Evolutionary conservation across 2,888 invertebrate species (phyloP).

Genomic region (Lissocephala sabroskyi): DNA sequence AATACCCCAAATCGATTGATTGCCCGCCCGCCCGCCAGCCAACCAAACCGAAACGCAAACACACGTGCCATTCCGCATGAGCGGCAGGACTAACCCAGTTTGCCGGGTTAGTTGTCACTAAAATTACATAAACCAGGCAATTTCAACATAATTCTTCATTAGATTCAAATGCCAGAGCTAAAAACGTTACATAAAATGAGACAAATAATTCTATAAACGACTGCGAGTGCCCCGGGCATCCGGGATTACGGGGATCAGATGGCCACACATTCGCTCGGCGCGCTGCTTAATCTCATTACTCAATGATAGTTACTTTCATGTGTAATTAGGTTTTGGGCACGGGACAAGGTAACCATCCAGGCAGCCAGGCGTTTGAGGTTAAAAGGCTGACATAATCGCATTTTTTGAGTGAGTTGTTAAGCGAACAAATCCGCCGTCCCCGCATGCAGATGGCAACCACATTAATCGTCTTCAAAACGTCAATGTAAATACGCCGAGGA

Average conservation of each 20-base stretch:
- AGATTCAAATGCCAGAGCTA: conserved; percentile 35
- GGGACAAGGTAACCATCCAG: conserved; percentile 9
- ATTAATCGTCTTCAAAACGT: conserved; percentile 28
- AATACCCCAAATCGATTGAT: too few species aligned
- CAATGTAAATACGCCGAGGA: conserved; percentile 9
- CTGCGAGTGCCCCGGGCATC: neutral
- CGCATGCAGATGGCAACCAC: conserved; percentile 14
- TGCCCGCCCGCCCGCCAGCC: too few species aligned
- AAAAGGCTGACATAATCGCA: conserved; percentile 39
- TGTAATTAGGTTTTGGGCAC: conserved; percentile 40
- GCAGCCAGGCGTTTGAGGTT: conserved; percentile 11
- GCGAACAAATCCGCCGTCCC: neutral
- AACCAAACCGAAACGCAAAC: too few species aligned
- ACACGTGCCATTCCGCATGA: too few species aligned
- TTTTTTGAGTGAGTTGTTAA: conserved; percentile 4
- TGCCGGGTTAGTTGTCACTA: too few species aligned
- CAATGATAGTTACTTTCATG: conserved; percentile 40
- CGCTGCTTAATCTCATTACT: conserved; percentile 56
- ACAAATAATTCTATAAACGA: conserved; percentile 41
- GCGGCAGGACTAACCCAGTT: too few species aligned
- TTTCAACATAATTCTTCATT: conserved; percentile 57
- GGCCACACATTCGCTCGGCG: too few species aligned
- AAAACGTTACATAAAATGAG: conserved; percentile 46
- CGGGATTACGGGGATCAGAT: conserved; percentile 9
- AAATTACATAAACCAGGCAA: neutral